These are phyloP conservation scores for Grammomys surdaster DNA, from an alignment of 2,113 vertebrate genomes.

Conservation along the genomic window DNA sequence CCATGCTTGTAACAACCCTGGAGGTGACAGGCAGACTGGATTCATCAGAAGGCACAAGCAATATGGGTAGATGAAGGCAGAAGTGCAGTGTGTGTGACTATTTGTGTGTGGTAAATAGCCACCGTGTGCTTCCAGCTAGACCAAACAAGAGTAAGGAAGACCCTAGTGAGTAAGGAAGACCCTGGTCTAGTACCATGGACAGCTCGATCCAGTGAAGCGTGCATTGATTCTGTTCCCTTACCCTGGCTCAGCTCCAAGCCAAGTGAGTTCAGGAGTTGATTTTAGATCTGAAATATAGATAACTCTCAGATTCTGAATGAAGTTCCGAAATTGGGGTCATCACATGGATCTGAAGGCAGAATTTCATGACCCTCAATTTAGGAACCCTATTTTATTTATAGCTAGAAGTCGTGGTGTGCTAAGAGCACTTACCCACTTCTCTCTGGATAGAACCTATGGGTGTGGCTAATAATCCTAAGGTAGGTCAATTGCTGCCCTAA, in stretches of 20 bases:
- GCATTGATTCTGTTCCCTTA: background rate
- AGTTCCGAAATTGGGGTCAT: background rate
- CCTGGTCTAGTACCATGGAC: too few relatives aligned
- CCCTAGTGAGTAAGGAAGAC: accelerated
- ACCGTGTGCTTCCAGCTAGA: background rate
- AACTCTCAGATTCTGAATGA: background rate
- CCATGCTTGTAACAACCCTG: background rate
- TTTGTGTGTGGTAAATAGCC: background rate
- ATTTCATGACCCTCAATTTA: background rate
- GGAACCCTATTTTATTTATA: background rate
- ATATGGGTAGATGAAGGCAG: background rate
- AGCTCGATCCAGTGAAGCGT: background rate
- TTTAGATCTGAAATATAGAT: background rate
- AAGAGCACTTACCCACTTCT: background rate
- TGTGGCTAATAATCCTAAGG: background rate
- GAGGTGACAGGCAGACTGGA: background rate
- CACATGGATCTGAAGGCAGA: background rate
- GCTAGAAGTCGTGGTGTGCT: background rate
- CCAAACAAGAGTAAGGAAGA: background rate
- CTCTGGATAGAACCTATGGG: background rate
- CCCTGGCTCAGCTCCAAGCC: background rate
- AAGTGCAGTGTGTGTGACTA: background rate
- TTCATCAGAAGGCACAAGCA: background rate
- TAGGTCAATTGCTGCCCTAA: background rate
- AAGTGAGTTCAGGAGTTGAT: background rate